These are phyloP conservation scores for Chanos chanos DNA, from an alignment of 2,797 vertebrate species.

Conservation along the genomic window DNA sequence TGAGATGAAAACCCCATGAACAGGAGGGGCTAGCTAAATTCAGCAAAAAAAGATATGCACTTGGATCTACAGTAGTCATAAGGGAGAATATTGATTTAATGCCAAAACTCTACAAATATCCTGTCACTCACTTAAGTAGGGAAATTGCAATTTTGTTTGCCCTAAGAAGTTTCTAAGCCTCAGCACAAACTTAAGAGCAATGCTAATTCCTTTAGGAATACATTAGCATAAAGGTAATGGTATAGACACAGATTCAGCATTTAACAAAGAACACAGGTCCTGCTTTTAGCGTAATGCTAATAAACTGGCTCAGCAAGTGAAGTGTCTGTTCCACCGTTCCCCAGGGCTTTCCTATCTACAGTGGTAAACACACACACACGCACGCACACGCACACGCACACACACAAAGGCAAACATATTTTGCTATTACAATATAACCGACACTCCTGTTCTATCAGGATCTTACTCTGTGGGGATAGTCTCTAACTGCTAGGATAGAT, in stretches of 20 bases:
- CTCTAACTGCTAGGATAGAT: too few relatives aligned
- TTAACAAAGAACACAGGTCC: slow-evolving; percentile 7
- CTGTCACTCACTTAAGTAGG: slow-evolving; percentile 2
- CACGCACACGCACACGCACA: too few relatives aligned
- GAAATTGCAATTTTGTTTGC: slow-evolving; percentile 2
- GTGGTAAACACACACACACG: too few relatives aligned
- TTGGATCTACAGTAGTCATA: slow-evolving; percentile 16
- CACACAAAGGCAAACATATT: too few relatives aligned
- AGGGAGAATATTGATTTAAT: slow-evolving; percentile 15
- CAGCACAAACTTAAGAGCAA: background rate
- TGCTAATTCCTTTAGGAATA: background rate
- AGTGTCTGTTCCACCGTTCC: slow-evolving; percentile 19
- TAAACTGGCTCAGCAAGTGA: slow-evolving; percentile 10
- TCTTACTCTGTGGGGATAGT: too few relatives aligned
- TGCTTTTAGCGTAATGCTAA: slow-evolving; percentile 14
- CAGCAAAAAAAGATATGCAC: slow-evolving; percentile 35
- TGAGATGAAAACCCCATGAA: slow-evolving; percentile 18
- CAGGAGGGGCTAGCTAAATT: slow-evolving; percentile 33
- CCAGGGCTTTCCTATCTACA: background rate
- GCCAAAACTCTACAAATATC: slow-evolving; percentile 24
- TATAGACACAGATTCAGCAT: slow-evolving; percentile 17
- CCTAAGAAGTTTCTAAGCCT: slow-evolving; percentile 10
- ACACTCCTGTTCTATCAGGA: too few relatives aligned
- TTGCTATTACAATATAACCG: too few relatives aligned
- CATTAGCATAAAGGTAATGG: slow-evolving; percentile 21